phyloP scores from a whole-genome alignment of 2,888 invertebrate genomes.

The Microctonus brassicae region DNA sequence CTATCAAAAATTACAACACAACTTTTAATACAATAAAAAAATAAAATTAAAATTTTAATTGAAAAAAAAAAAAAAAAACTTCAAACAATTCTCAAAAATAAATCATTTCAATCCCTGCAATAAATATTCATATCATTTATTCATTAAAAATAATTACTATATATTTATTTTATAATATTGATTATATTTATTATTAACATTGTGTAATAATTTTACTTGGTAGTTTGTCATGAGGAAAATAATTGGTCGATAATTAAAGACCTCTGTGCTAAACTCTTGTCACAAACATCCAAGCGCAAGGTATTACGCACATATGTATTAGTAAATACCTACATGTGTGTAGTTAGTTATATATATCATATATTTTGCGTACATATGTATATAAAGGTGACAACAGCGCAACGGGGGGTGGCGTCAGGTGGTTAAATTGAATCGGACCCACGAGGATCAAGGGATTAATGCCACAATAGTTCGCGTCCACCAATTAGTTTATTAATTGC shows the following conservation, averaged over 20 bases:
- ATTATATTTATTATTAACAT: too few relatives aligned
- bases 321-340: neutral
- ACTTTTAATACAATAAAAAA: too few relatives aligned
- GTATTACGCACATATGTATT: slow-evolving; percentile 3
- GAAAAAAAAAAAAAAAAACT: too few relatives aligned
- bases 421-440: slow-evolving; percentile 43
- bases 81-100: too few relatives aligned
- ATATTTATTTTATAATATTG: too few relatives aligned
- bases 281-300: slow-evolving; percentile 34
- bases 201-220: too few relatives aligned
- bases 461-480: slow-evolving; percentile 30
- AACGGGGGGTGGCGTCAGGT: slow-evolving; percentile 14
- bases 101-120: too few relatives aligned
- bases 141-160: too few relatives aligned
- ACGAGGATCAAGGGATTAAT: slow-evolving; percentile 40
- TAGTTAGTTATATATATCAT: too few relatives aligned
- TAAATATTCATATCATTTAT: too few relatives aligned
- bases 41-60: too few relatives aligned
- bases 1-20: too few relatives aligned
- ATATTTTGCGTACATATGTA: slow-evolving; percentile 6
- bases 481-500: slow-evolving; percentile 41
- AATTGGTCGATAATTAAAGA: slow-evolving; percentile 59
- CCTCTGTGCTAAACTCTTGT: slow-evolving; percentile 39
- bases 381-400: slow-evolving; percentile 5
- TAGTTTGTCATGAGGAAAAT: slow-evolving; percentile 54